Evolutionary conservation across 2,888 invertebrate genomes (phyloP), one percentile per base, ranked within the genome.

Genomic region (Amorpha juglandis): DNA sequence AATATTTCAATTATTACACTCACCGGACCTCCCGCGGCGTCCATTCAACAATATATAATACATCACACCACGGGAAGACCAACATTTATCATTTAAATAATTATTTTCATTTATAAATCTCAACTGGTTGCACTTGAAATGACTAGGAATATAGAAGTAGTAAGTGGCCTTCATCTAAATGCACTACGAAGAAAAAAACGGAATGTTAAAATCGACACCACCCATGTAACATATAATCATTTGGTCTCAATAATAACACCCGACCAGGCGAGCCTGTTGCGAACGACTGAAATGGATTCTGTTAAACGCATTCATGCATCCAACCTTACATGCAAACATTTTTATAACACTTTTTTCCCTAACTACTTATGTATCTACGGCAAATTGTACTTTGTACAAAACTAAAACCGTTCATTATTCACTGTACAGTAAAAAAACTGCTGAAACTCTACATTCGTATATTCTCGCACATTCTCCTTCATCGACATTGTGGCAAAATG

Each of bases 321-420:
- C 76, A 86, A 84, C 76, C 88, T 86, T 80, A 81, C 90, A 90
- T 87, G 87, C 89, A 84, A 75, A 82, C 79, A 79, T 80, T 85
- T 84, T 84, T 78, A 80, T 86, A 91, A 91, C 89, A 86, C 87
- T 84, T 82, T 78, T 87, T 91, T 88, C 90, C 91, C 93, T 94
- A 94, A 91, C 93, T 93, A 94, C 92, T 92, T 93, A 93, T 88
- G 89, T 86, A 78, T 87, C 90, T 93, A 93, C 88, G 91, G 91
- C 92, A 89, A 89, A 89, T 91, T 92, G 93, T 93, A 94, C 93
- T 94, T 93, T 87, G 93, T 94, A 94, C 94, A 93, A 91, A 91
- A 86, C 84, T 82, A 84, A 91, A 91, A 88, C 88, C 87, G 84
- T 87, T 80, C 83, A 74, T 72, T 79, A 81, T 83, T 82, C 78